These are phyloP conservation scores for Chymomyza caudatula DNA, from an alignment of 2,888 invertebrate genomes.

Conservation along the genomic window DNA sequence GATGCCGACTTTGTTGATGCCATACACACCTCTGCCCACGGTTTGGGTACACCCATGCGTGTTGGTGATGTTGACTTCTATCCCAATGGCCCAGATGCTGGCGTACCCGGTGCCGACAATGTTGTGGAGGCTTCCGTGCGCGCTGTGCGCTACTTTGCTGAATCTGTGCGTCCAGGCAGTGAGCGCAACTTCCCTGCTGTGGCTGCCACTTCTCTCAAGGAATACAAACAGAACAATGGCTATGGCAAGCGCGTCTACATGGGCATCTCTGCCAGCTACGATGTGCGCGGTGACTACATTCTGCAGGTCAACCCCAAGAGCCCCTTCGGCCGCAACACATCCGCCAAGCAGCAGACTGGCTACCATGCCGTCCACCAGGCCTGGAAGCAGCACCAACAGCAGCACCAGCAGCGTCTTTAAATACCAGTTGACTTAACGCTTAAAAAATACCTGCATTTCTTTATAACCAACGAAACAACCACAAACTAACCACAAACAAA, in stretches of 20 bases:
- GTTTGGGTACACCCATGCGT: conserved; percentile 65
- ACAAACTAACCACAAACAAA: conserved; percentile 2
- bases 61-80: conserved; percentile 76
- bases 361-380: conserved; percentile 57
- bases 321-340: conserved; percentile 73
- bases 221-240: conserved; percentile 72
- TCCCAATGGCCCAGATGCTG: conserved; percentile 69
- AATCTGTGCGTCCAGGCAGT: conserved; percentile 74
- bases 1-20: conserved; percentile 77
- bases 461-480: conserved; percentile 26
- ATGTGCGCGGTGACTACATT: conserved; percentile 73
- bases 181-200: conserved; percentile 76
- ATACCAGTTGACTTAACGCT: neutral
- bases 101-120: conserved; percentile 70
- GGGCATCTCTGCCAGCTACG: conserved; percentile 68
- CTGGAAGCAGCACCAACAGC: conserved; percentile 48
- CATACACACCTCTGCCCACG: conserved; percentile 74
- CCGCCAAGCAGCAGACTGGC: conserved; percentile 60
- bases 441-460: conserved; percentile 17
- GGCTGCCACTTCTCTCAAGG: conserved; percentile 68
- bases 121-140: conserved; percentile 73
- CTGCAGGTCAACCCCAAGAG: conserved; percentile 73
- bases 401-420: conserved; percentile 22
- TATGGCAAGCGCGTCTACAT: conserved; percentile 72
- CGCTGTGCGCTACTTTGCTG: conserved; percentile 75